Conservation (phyloP, 2,113 vertebrate species). For the Hyla sarda region DNA sequence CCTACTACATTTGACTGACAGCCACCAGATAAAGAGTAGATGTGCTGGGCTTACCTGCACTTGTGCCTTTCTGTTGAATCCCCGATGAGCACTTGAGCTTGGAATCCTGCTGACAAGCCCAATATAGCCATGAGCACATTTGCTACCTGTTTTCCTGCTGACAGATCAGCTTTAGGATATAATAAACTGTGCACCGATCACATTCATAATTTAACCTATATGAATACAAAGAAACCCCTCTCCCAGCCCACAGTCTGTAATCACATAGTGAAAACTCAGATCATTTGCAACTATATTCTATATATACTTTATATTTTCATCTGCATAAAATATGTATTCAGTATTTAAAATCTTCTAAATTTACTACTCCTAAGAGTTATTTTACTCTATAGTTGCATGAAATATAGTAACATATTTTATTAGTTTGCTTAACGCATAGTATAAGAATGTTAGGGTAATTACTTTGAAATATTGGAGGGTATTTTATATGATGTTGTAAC, state of each 20-base stretch:
- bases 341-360: not conserved
- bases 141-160: no score
- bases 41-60: no score
- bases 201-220: not conserved
- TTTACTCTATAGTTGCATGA: not conserved
- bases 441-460: conserved; percentile 4
- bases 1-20: no score
- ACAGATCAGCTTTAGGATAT: no score
- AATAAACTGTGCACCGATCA: not conserved
- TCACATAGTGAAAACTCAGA: not conserved
- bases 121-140: no score
- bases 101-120: no score
- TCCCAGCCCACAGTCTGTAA: not conserved
- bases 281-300: not conserved
- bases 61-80: no score
- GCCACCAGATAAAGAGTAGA: no score
- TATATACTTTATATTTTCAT: not conserved
- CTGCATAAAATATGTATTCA: not conserved
- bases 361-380: not conserved
- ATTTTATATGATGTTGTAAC: conserved; percentile 9
- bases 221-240: not conserved
- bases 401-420: not conserved
- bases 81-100: no score
- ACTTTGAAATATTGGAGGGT: not conserved
- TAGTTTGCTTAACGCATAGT: conserved; percentile 6